Conservation (phyloP, 2,113 vertebrate genomes). For the Pseudolaguvia tuberculata region DNA sequence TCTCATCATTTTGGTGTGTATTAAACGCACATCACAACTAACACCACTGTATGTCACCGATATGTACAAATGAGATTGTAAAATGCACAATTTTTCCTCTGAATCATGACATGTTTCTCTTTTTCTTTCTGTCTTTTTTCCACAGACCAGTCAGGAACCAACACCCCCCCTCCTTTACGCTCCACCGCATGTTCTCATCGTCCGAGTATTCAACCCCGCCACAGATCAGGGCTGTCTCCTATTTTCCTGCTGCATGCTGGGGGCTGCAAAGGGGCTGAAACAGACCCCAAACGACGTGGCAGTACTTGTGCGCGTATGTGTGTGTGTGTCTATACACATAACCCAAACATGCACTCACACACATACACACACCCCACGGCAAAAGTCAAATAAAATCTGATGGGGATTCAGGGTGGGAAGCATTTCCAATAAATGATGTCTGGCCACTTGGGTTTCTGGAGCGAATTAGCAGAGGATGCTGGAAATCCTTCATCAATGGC, state of each 20-base stretch:
- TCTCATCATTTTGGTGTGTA: no score
- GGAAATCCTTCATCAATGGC: conserved; percentile 44
- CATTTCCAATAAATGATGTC: conserved; percentile 49
- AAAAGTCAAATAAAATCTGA: conserved; percentile 45
- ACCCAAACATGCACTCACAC: not conserved
- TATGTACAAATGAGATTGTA: conserved; percentile 45
- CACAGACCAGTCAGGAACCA: conserved; percentile 40
- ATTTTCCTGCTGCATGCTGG: conserved; percentile 49
- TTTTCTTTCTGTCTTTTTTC: conserved; percentile 34
- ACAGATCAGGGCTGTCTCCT: conserved; percentile 48
- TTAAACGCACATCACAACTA: no score
- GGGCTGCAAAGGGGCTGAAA: conserved; percentile 43
- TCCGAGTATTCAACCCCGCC: conserved; percentile 50
- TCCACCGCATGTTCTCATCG: conserved; percentile 52
- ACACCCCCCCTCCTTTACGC: conserved; percentile 30
- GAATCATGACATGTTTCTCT: conserved; percentile 38
- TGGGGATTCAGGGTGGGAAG: conserved; percentile 36
- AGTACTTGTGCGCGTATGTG: conserved; percentile 32
- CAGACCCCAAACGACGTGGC: conserved; percentile 52
- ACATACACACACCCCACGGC: conserved; percentile 36
- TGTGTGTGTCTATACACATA: conserved; percentile 5
- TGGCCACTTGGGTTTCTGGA: conserved; percentile 47
- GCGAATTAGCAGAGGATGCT: conserved; percentile 42
- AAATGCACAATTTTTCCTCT: conserved; percentile 42
- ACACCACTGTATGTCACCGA: conserved; percentile 4